A percentile compares a stretch with the other conserved stretches of the same genome.
Conservation (phyloP, 1,140 invertebrate genomes). For the Drosophila sproati region DNA sequence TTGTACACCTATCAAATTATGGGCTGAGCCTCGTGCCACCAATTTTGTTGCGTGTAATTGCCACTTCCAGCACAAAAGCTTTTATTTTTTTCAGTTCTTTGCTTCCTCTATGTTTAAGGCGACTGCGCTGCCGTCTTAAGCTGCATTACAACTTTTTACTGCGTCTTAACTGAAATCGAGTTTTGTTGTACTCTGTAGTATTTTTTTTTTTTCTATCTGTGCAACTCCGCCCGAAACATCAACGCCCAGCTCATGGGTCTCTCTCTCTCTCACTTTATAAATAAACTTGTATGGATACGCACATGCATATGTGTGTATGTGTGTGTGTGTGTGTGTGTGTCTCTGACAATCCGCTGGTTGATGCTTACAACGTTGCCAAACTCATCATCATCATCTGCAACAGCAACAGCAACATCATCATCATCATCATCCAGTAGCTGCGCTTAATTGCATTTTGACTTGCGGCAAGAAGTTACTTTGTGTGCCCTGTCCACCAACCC, state of each 20-base stretch:
- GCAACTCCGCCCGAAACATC: conserved; percentile 74
- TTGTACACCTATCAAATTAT: conserved; percentile 53
- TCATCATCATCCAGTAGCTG: conserved; percentile 61
- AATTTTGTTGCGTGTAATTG: conserved; percentile 81
- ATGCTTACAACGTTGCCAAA: conserved; percentile 62
- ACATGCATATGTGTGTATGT: background rate
- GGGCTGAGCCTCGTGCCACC: conserved; percentile 55
- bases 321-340: conserved; percentile 44
- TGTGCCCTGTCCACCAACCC: conserved; percentile 22
- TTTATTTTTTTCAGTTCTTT: conserved; percentile 69
- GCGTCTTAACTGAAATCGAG: conserved; percentile 83
- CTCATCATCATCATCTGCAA: conserved; percentile 31
- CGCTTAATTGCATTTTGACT: conserved; percentile 83
- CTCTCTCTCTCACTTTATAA: conserved; percentile 12
- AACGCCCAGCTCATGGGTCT: conserved; percentile 70
- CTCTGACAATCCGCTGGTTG: conserved; percentile 73
- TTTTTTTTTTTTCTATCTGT: conserved; percentile 68
- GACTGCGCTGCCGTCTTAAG: conserved; percentile 78
- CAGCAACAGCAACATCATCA: conserved; percentile 6
- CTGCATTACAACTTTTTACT: conserved; percentile 83
- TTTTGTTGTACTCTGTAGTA: conserved; percentile 73
- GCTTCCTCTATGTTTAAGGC: conserved; percentile 80
- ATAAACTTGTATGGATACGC: background rate
- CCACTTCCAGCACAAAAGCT: conserved; percentile 74
- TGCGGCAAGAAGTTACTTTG: conserved; percentile 78